Evolutionary conservation across 1,140 invertebrate genomes (phyloP), one percentile per base, ranked within the genome.

Genomic region (Wasmannia auropunctata): DNA sequence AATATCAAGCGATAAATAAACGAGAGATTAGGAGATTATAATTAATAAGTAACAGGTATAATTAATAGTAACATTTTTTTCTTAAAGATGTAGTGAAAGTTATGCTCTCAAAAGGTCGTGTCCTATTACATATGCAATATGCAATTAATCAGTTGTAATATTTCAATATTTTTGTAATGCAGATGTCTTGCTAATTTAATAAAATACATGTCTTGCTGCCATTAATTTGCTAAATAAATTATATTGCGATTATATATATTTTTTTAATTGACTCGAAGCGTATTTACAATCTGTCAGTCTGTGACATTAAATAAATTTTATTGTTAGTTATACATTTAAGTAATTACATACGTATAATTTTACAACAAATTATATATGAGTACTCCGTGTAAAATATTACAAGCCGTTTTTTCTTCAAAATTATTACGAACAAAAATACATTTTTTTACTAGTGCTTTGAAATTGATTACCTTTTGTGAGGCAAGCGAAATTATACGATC

Each of bases 181-280:
- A 54, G 6, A 16, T 14, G 14, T 0, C 10, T 40, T 3, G 10
- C 19, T 54, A 54, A 72, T 22, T 54, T 54, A 43, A 46, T 46
- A 16, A 37, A 72, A 8, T 72, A 34, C 5, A 22, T 34, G 2
- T 34, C 25, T 31, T 34, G 3, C 16, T 72, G 28, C 8, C 28
- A 72, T 72, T 72, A 34, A 72, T 54, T 72, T 37, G 28, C 2
- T 46, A 43, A 67, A 67, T 72, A 34, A 69, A 69, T 69, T 46
- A 51, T n/a, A 51, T n/a, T n/a, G n/a, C n/a, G n/a, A n/a, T n/a
- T n/a, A n/a, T n/a, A n/a, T n/a, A n/a, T n/a, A n/a, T n/a, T n/a
- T n/a, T n/a, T n/a, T n/a, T n/a, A n/a, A n/a, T n/a, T n/a, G n/a
- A n/a, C n/a, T n/a, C n/a, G n/a, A n/a, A n/a, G n/a, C n/a, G n/a